Evolutionary conservation across 2,888 invertebrate species (phyloP).

Genomic region (Fragum fragum): DNA sequence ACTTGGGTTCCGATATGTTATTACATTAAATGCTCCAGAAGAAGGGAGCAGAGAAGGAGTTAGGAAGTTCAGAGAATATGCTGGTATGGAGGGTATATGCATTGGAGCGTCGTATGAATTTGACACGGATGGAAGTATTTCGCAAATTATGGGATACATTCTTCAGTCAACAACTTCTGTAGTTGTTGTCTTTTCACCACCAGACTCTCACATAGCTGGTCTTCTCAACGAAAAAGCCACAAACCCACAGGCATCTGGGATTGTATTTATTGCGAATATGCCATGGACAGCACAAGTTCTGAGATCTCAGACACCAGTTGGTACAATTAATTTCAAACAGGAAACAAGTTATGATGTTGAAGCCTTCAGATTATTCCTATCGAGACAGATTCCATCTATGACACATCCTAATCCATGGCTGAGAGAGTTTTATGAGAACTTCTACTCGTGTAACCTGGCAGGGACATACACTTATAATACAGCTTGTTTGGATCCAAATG

Average conservation of each 20-base stretch:
- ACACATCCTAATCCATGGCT: conserved; percentile 81
- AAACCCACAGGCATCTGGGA: conserved; percentile 33
- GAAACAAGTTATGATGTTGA: conserved; percentile 25
- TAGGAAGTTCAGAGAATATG: conserved; percentile 71
- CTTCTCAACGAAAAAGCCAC: conserved; percentile 71
- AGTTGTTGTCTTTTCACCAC: conserved; percentile 80
- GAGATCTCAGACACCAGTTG: neutral
- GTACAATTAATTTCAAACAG: conserved; percentile 54
- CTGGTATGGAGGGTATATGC: conserved; percentile 75
- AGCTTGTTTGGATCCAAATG: conserved; percentile 42
- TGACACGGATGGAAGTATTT: conserved; percentile 76
- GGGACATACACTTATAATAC: conserved; percentile 62
- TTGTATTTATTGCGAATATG: conserved; percentile 78
- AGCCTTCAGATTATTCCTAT: conserved; percentile 43
- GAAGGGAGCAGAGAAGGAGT: conserved; percentile 72
- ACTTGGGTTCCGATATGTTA: conserved; percentile 79
- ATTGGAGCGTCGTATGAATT: conserved; percentile 80
- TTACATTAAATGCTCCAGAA: conserved; percentile 80
- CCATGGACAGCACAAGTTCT: conserved; percentile 68
- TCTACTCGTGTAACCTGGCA: conserved; percentile 74
- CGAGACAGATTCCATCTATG: conserved; percentile 33
- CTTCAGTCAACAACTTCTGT: conserved; percentile 74
- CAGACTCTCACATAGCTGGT: conserved; percentile 71
- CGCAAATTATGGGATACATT: conserved; percentile 75
- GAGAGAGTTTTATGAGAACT: conserved; percentile 76